Evolutionary conservation across 1,140 invertebrate species (phyloP).

Genomic region (Heliconius melpomene): DNA sequence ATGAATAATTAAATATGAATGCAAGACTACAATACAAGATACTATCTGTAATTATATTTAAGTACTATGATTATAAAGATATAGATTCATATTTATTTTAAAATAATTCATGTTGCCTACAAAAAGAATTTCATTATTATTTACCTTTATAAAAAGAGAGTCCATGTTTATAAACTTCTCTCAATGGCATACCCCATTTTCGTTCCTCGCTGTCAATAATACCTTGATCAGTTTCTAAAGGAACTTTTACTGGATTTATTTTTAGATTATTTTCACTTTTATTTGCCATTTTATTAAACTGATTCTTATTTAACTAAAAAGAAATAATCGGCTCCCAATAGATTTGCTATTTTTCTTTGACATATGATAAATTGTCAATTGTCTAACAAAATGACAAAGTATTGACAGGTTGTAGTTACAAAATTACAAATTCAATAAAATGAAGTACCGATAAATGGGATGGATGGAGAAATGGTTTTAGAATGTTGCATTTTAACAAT

Average conservation of each 20-base stretch:
- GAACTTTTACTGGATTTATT: slow-evolving; percentile 73
- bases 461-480: no score
- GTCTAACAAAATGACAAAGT: slow-evolving; percentile 3
- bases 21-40: neutral
- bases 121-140: neutral
- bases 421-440: neutral
- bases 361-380: slow-evolving; percentile 9
- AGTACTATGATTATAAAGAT: neutral
- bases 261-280: slow-evolving; percentile 50
- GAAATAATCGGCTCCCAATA: neutral
- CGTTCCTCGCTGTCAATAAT: slow-evolving; percentile 76
- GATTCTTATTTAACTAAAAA: neutral
- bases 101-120: neutral
- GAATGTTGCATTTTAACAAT: no score
- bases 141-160: slow-evolving; percentile 94
- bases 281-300: slow-evolving; percentile 23
- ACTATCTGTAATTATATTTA: neutral
- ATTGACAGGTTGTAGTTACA: neutral
- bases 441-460: no score
- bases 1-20: slow-evolving; percentile 1
- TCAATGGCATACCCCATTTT: slow-evolving; percentile 86
- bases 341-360: neutral
- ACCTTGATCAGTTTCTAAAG: slow-evolving; percentile 77
- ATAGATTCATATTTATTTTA: neutral
- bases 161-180: slow-evolving; percentile 93